A percentile compares a stretch with the other conserved stretches of the same genome.
phyloP scores from a whole-genome alignment of 2,888 invertebrate genomes.

The Acanthoscelides obtectus region DNA sequence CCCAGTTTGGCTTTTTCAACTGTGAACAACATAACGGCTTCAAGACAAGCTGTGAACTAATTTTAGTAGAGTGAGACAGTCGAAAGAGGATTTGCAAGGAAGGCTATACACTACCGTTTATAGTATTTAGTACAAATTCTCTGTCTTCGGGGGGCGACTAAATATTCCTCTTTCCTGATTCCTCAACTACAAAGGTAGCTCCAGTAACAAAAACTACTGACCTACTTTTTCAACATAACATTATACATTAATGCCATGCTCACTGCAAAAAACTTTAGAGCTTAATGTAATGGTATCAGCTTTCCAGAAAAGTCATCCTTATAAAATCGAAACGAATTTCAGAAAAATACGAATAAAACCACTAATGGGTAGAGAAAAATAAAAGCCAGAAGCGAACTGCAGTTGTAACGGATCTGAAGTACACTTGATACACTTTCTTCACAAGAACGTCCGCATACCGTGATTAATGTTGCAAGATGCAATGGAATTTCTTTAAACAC shows the following conservation, averaged over 20 bases:
- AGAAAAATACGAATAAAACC: not conserved
- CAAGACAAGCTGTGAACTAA: too few species aligned
- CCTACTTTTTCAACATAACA: not conserved
- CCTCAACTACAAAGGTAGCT: too few species aligned
- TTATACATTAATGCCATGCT: not conserved
- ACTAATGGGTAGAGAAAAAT: not conserved
- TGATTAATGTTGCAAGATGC: not conserved
- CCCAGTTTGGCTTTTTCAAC: too few species aligned
- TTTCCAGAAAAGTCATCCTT: not conserved
- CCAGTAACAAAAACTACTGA: not conserved
- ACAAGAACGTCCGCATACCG: not conserved
- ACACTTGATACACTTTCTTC: not conserved
- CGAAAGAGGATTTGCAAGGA: too few species aligned
- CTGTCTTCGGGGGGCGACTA: too few species aligned
- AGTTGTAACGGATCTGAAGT: not conserved
- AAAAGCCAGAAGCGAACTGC: not conserved
- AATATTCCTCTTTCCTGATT: too few species aligned
- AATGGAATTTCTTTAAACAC: too few species aligned
- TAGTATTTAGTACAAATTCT: too few species aligned
- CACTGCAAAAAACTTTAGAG: not conserved
- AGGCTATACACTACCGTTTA: too few species aligned
- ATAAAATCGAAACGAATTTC: not conserved
- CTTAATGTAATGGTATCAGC: not conserved
- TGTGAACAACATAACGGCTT: too few species aligned
- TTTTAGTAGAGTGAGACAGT: too few species aligned